phyloP scores from a whole-genome alignment of 2,888 invertebrate genomes.

The Eupithecia tripunctaria region DNA sequence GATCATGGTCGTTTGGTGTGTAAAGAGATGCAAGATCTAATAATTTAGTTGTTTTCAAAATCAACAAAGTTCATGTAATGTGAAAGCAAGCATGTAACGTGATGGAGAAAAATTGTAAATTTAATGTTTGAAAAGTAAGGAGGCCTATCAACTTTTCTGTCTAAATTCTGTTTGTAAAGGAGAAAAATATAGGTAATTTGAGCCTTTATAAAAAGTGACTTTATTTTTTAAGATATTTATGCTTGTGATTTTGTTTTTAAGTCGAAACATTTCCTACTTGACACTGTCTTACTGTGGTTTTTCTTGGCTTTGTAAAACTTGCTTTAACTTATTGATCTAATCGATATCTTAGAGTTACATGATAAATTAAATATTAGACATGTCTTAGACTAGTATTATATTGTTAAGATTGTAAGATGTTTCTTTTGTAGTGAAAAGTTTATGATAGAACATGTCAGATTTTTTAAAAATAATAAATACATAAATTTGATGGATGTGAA shows the following conservation, averaged over 20 bases:
- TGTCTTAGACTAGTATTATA: constrained; percentile 47
- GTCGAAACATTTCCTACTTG: constrained; percentile 43
- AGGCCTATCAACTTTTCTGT: not conserved
- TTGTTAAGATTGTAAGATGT: constrained; percentile 55
- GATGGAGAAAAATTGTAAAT: not conserved
- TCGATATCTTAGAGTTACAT: constrained; percentile 41
- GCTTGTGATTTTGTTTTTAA: constrained; percentile 40
- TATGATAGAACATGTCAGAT: constrained; percentile 52
- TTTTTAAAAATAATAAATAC: constrained; percentile 51
- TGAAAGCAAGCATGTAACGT: no score
- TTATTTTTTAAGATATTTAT: constrained; percentile 30
- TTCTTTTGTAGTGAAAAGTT: constrained; percentile 45
- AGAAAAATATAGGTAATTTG: not conserved
- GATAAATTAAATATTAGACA: constrained; percentile 32
- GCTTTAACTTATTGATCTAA: constrained; percentile 44
- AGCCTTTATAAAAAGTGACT: not conserved
- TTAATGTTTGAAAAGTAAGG: constrained; percentile 7
- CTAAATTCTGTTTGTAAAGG: not conserved
- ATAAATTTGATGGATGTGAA: constrained; percentile 37
- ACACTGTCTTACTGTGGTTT: constrained; percentile 46
- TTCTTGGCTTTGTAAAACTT: constrained; percentile 54
- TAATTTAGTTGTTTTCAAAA: not conserved
- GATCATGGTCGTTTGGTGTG: not conserved
- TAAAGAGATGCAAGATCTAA: not conserved
- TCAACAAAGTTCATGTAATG: not conserved